Base-by-base conservation (phyloP, 1,140 invertebrate species). In the Drosophila prosaltans region DNA sequence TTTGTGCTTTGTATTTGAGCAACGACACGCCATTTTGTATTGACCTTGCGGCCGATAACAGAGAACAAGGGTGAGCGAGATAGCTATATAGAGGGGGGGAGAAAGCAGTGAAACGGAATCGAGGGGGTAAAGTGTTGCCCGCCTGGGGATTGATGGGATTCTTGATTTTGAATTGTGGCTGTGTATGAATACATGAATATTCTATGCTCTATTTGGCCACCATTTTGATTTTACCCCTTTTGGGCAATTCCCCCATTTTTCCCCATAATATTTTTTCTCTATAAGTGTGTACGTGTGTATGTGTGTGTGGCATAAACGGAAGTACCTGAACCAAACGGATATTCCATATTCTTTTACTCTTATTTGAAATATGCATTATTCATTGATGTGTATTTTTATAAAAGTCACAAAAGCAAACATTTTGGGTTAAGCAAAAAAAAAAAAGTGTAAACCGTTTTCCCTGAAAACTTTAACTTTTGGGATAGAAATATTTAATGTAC, bases 1-100 rank as follows among this genome's bases (percentile, higher is more conserved):
- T 59, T 59, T 59, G 57, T 59, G 57, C 57, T 59, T 59, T 59
- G 57, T 59, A 59, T 59, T 59, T 59, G 32, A 59, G 36, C 32
- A 59, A 9, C 57, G 57, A 59, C 45, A 51, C 57, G 57, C 32
- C 57, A 59, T 59, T 59, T 59, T 59, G 57, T 59, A 59, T 59
- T 59, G 57, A 59, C 57, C 57, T 59, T 59, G 57, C n/a, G 57
- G 57, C 21, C 32, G 57, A 59, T 59, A 39, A 59, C 16, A 59
- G 57, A 16, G 1, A 39, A 7, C 32, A 36, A 36, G 8, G 11
- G 8, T 9, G 55, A 3, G 7, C 6, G 32, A 9, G 21, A 24
- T 26, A 24, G 8, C 16, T 16, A 16, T 16, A 54, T 4, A 9
- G 8, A 59, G 1, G 16, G 36, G 7, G 30, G 9, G 30, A 4